A percentile compares a stretch with the other conserved stretches of the same genome.
These are phyloP conservation scores for Drosophila paucipuncta DNA, from an alignment of 2,888 invertebrate genomes.

Conservation along the genomic window DNA sequence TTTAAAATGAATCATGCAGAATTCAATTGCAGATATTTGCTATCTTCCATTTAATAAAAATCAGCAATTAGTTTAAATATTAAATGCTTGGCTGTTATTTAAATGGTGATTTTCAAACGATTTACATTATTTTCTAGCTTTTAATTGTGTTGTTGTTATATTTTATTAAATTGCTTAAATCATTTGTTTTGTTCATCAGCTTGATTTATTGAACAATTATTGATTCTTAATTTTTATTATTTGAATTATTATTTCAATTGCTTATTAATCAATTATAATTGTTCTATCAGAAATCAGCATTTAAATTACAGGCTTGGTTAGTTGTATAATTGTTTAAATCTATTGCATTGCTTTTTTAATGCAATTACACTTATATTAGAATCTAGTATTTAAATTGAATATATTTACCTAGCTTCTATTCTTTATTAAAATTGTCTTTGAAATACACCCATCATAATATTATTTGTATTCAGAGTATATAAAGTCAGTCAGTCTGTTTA, in stretches of 20 bases:
- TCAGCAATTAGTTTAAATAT: not conserved
- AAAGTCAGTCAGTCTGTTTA: slow-evolving; percentile 8
- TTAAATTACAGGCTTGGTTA: not conserved
- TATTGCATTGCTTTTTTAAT: not conserved
- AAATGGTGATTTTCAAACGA: not conserved
- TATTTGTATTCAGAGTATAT: slow-evolving; percentile 3
- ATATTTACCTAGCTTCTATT: not conserved
- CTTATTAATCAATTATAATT: too few relatives aligned
- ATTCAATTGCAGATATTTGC: not conserved
- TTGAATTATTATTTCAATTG: not conserved
- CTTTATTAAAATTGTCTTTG: not conserved
- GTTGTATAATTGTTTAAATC: not conserved
- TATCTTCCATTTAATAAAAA: not conserved
- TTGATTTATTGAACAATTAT: not conserved
- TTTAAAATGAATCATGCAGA: not conserved
- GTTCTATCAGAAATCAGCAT: accelerated
- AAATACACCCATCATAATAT: not conserved
- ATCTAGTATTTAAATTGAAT: not conserved
- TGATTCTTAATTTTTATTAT: not conserved
- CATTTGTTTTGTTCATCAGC: not conserved
- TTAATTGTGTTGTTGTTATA: accelerated
- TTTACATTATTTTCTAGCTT: not conserved
- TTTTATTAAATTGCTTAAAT: not conserved
- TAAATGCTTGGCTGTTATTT: not conserved
- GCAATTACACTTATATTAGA: too few relatives aligned